These are phyloP conservation scores for Hetaerina titia DNA, from an alignment of 2,888 invertebrate genomes.

Conservation along the genomic window DNA sequence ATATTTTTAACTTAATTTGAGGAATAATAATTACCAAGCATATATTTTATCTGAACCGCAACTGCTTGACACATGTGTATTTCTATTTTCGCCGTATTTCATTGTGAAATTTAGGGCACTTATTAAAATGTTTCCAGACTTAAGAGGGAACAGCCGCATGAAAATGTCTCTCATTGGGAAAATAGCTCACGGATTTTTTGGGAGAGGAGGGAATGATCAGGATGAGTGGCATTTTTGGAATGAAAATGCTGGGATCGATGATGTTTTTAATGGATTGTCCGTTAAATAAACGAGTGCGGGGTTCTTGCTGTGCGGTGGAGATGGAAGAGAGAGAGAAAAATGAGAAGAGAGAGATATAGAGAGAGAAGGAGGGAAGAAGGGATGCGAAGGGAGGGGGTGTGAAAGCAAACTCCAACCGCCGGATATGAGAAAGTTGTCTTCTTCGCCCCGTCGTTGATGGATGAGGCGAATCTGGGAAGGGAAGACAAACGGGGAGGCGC, in stretches of 20 bases:
- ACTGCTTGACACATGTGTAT: neutral
- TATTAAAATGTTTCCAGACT: neutral
- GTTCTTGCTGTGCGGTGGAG: neutral
- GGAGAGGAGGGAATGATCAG: neutral
- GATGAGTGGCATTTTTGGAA: constrained; percentile 56
- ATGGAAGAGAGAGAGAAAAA: neutral
- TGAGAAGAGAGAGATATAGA: too few species aligned
- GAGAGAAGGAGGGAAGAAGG: too few species aligned
- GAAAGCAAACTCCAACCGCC: neutral
- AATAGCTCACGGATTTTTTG: neutral
- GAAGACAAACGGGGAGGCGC: neutral
- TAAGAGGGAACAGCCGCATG: neutral
- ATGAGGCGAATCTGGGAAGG: constrained; percentile 21
- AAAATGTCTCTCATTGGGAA: neutral
- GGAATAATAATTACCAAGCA: too few species aligned
- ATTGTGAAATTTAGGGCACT: neutral
- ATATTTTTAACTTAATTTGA: too few species aligned
- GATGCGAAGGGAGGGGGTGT: too few species aligned
- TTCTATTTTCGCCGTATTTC: neutral
- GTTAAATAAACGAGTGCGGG: neutral
- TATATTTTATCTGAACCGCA: neutral
- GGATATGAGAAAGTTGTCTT: constrained; percentile 64
- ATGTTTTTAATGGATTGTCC: constrained; percentile 54
- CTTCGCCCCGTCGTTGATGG: constrained; percentile 23
- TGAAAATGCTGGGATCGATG: neutral